Conservation (phyloP, 2,797 vertebrate genomes). For the Acipenser oxyrinchus region DNA sequence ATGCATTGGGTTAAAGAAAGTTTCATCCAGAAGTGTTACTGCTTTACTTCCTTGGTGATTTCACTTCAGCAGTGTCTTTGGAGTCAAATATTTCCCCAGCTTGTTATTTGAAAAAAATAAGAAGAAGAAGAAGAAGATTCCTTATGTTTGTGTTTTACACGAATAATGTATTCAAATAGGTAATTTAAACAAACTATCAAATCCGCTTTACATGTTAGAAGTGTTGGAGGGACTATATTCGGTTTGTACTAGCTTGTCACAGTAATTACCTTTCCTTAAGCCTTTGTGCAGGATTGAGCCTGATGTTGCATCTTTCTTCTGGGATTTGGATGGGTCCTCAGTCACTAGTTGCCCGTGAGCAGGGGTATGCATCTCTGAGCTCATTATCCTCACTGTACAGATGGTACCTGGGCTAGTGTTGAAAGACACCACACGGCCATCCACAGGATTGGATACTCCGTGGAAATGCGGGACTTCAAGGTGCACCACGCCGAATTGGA, state of each 20-base stretch:
- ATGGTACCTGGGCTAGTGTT: slow-evolving; percentile 10
- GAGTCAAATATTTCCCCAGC: no score
- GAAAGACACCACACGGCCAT: slow-evolving; percentile 49
- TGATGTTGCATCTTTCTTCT: neutral
- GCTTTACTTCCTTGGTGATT: no score
- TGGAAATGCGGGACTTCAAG: slow-evolving; percentile 60
- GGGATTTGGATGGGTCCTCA: slow-evolving; percentile 34
- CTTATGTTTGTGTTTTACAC: no score
- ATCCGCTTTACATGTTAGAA: neutral
- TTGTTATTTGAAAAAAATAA: no score
- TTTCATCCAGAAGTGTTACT: no score
- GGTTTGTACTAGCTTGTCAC: no score
- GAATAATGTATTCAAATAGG: neutral
- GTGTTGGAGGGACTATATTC: neutral
- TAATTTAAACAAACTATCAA: neutral
- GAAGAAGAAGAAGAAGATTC: no score
- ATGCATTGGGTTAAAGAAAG: no score
- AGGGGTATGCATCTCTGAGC: slow-evolving; percentile 38
- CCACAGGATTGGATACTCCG: slow-evolving; percentile 49
- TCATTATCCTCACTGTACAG: slow-evolving; percentile 46
- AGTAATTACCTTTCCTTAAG: slow-evolving; percentile 43
- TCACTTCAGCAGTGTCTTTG: no score
- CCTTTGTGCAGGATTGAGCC: slow-evolving; percentile 13
- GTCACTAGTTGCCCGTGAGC: slow-evolving; percentile 47
- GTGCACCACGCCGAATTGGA: slow-evolving; percentile 41